These are phyloP conservation scores for Amphilophus citrinellus DNA, from an alignment of 2,113 vertebrate genomes.

Conservation along the genomic window DNA sequence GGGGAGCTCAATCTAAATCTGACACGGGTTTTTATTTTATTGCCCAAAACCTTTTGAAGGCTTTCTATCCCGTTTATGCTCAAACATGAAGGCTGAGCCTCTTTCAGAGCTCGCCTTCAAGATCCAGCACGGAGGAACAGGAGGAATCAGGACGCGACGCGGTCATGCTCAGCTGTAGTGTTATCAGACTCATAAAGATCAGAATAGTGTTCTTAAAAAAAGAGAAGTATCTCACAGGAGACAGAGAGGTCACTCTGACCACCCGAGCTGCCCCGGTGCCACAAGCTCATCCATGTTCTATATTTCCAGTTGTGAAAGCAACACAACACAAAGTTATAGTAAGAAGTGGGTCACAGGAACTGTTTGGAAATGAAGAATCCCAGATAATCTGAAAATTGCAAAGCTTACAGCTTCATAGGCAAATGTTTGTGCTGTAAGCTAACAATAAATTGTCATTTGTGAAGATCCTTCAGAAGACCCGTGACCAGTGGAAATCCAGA, in stretches of 20 bases:
- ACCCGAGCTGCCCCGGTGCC: background rate
- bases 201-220: background rate
- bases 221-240: background rate
- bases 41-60: conserved; percentile 9
- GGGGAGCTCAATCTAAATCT: background rate
- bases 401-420: background rate
- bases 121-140: conserved; percentile 13
- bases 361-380: background rate
- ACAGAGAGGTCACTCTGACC: background rate
- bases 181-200: background rate
- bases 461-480: conserved; percentile 8
- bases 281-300: background rate
- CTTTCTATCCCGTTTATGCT: background rate
- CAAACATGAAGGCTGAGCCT: background rate
- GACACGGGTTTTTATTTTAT: background rate
- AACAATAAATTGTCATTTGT: background rate
- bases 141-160: background rate
- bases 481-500: background rate
- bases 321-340: background rate
- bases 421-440: background rate
- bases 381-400: too few species aligned
- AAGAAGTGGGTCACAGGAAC: background rate
- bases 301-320: background rate
- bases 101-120: conserved; percentile 32
- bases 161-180: background rate